A percentile compares a stretch with the other conserved stretches of the same genome.
These are phyloP conservation scores for Tiphia femorata DNA, from an alignment of 2,888 invertebrate species.

Conservation along the genomic window DNA sequence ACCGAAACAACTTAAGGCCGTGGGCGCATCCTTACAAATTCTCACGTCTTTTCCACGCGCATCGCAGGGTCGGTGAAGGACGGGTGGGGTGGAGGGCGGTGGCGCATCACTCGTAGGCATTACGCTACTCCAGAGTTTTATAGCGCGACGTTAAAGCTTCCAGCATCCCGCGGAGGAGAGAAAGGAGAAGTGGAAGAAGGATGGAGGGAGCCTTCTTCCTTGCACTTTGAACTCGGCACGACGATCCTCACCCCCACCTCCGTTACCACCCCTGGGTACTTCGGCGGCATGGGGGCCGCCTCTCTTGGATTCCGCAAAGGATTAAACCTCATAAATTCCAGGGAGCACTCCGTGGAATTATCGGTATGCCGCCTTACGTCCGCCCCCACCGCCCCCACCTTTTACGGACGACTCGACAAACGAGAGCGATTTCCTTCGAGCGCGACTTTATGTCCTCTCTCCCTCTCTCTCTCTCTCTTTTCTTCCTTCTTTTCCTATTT, in stretches of 20 bases:
- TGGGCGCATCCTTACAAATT: no score
- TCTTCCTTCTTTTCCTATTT: neutral
- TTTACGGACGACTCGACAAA: constrained; percentile 34
- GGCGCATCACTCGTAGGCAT: no score
- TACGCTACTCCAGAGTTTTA: no score
- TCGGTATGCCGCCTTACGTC: constrained; percentile 43
- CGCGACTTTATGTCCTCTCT: constrained; percentile 30
- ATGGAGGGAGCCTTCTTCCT: constrained; percentile 13
- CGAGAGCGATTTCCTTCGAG: constrained; percentile 37
- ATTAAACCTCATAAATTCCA: constrained; percentile 59
- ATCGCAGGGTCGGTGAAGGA: no score
- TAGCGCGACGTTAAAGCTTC: no score
- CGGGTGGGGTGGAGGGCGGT: no score
- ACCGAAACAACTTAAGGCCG: no score
- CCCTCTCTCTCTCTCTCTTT: neutral
- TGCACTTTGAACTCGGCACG: constrained; percentile 19
- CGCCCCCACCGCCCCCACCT: constrained; percentile 19
- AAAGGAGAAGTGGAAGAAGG: no score
- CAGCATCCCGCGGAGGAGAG: no score
- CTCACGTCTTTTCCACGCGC: no score
- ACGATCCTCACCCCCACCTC: neutral
- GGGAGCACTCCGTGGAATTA: constrained; percentile 48
- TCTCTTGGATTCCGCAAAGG: constrained; percentile 49
- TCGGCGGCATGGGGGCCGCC: constrained; percentile 9
- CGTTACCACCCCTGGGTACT: neutral